Evolutionary conservation across 1,140 invertebrate species (phyloP), one percentile per base, ranked within the genome.

Genomic region (Drosophila nikananu): DNA sequence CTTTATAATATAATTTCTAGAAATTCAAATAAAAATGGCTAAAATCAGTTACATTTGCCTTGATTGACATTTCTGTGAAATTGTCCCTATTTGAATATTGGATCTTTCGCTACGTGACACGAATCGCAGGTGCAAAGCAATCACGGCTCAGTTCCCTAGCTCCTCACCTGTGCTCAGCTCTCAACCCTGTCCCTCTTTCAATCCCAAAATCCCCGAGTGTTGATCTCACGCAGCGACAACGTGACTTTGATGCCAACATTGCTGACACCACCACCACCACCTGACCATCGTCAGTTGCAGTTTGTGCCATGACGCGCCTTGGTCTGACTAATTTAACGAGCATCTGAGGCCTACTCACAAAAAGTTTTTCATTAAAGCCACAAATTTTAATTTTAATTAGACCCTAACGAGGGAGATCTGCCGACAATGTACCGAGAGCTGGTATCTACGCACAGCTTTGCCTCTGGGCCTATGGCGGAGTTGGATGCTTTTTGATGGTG

Each of bases 311-410:
- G 32, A 32, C 66, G 19, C 54, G 12, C 39, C n/a, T 15, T 54
- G 42, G 41, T 54, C 59, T 62, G 61, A 76, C 71, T 83, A 74
- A 89, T 77, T 83, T 74, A 80, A 89, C 76, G 74, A 63, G 52
- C 77, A 65, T 65, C 77, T 65, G 49, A 76, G 71, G 71, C 71
- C 64, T 75, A 66, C 66, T 75, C 52, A 57, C 79, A 71, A 71
- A 87, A 87, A 87, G 62, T 87, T 87, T 75, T 87, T 75, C 84
- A 84, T 87, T 89, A 84, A 87, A 81, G 84, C 80, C 71, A 79
- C 81, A 81, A 90, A 81, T 87, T 87, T 78, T 87, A 84, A 90
- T 87, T 87, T 87, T 89, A 87, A 87, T 87, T 87, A 89, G 84
- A 84, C 62, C 64, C 81, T 79, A 87, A 87, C 84, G 78, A 84